Base-by-base conservation (phyloP, 1,140 invertebrate genomes). In the Charaxes varanes region DNA sequence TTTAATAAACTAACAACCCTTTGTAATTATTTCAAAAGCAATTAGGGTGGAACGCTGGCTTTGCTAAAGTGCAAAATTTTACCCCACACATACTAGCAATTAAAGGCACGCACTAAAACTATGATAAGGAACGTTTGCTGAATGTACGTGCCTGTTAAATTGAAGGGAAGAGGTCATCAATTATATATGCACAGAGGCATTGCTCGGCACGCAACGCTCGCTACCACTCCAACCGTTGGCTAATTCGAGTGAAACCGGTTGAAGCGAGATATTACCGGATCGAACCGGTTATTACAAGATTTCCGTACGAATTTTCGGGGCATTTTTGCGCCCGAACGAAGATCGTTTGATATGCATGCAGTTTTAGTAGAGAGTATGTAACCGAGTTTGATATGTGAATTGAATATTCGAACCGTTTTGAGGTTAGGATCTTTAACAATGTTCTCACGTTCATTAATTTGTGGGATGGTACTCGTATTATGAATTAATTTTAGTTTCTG, bases 101-200 rank as follows among this genome's bases (percentile, higher is more conserved):
- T 31, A 41, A 28, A 31, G 21, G 26, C 26, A 38, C 37, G 24
- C 24, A 38, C 44, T 47, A 27, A 61, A 56, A 40, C 41, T 48
- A 42, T 53, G 41, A 37, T 61, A 50, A 57, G 60, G 57, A 56
- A 53, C 36, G 48, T 46, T 40, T 30, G 41, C 12, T 53, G 21
- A 48, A 44, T 41, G 35, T 55, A 41, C 51, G 51, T 54, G 54
- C 53, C 42, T 41, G 56, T 59, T 59, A 67, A 72, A 72, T 69
- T 69, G 68, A 61, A 57, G 61, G 59, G 56, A 62, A 66, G 55
- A 42, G 58, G 53, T 49, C 50, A 59, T 61, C 65, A 62, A 72
- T 69, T 69, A 72, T 59, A 58, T 65, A 71, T 71, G 62, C 63
- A 65, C 64, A 71, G 54, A 62, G 56, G 54, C 50, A n/a, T 43